Evolutionary conservation across 2,113 vertebrate genomes (phyloP).

Genomic region (Pteronura brasiliensis): DNA sequence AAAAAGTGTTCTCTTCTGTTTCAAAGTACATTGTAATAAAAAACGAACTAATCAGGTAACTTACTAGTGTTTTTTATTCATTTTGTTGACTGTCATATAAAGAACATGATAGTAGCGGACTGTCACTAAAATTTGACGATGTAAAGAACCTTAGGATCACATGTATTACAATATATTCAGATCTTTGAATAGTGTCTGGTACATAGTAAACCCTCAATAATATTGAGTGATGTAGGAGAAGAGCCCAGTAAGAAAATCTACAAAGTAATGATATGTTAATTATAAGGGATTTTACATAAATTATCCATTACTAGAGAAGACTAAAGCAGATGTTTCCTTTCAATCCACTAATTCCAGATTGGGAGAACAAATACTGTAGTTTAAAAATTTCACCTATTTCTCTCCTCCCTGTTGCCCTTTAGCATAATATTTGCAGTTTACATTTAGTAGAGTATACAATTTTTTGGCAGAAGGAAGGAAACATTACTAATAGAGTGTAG

Average conservation of each 20-base stretch:
- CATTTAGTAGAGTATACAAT: background rate
- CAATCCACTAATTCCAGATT: background rate
- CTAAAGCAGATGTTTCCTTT: background rate
- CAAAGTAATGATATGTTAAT: conserved; percentile 3
- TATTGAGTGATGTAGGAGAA: background rate
- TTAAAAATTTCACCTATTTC: background rate
- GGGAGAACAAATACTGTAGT: background rate
- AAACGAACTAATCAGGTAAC: background rate
- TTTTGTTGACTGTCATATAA: background rate
- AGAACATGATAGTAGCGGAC: background rate
- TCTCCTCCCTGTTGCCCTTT: background rate
- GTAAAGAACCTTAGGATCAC: background rate
- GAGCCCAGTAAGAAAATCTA: background rate
- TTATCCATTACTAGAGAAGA: background rate
- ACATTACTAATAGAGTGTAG: background rate
- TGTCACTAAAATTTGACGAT: background rate
- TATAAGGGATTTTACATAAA: background rate
- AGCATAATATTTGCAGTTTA: background rate
- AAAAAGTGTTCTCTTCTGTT: background rate
- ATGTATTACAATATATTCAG: background rate
- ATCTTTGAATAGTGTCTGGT: background rate
- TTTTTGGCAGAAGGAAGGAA: background rate
- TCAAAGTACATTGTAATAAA: background rate
- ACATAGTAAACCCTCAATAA: background rate
- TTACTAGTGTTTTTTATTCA: background rate